Conservation (phyloP, 2,888 invertebrate species). For the Adineta ricciae region DNA sequence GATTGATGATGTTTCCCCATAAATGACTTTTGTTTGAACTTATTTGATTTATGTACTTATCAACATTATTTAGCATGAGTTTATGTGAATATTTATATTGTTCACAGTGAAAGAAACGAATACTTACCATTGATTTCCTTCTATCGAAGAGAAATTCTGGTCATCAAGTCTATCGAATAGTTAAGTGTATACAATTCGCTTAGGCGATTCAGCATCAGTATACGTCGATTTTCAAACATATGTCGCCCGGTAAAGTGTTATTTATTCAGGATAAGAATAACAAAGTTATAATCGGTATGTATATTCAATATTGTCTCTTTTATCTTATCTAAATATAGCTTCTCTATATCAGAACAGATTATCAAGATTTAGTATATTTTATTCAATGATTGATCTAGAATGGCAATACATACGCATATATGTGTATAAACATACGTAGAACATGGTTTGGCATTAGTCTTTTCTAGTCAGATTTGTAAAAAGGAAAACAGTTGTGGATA, state of each 20-base stretch:
- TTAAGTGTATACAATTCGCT: neutral
- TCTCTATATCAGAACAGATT: neutral
- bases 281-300: neutral
- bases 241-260: neutral
- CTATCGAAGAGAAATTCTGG: neutral
- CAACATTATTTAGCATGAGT: neutral
- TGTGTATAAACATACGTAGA: neutral
- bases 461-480: neutral
- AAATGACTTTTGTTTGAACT: neutral
- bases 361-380: neutral
- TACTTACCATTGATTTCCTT: neutral
- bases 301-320: neutral
- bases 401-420: too few relatives aligned
- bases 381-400: neutral
- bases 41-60: neutral
- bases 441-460: neutral
- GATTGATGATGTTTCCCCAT: too few relatives aligned
- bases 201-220: slow-evolving; percentile 8
- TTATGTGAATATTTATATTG: neutral
- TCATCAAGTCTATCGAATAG: neutral
- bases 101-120: neutral
- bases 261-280: neutral
- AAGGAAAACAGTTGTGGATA: neutral
- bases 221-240: neutral
- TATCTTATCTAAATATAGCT: neutral